A percentile compares a stretch with the other conserved stretches of the same genome.
phyloP scores from a whole-genome alignment of 2,113 vertebrate species.

The Semnopithecus entellus region DNA sequence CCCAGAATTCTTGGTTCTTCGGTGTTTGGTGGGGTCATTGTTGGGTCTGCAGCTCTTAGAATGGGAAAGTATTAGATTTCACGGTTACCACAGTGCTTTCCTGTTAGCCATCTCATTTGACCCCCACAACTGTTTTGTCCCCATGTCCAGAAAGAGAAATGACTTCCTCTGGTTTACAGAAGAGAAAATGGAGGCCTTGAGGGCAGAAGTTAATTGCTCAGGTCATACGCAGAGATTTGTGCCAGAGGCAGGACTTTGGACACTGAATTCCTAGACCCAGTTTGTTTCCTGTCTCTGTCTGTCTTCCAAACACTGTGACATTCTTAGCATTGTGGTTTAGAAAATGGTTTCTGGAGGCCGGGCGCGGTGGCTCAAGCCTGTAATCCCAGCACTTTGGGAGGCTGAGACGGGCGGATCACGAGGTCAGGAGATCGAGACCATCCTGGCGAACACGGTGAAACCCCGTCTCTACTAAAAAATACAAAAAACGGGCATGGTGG shows the following conservation, averaged over 20 bases:
- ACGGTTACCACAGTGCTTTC: not conserved
- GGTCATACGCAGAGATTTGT: not conserved
- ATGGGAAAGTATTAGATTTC: not conserved
- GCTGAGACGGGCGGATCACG: rapidly evolving
- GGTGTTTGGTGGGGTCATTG: not conserved
- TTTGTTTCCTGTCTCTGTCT: not conserved
- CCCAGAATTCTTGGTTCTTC: not conserved
- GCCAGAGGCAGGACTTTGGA: not conserved
- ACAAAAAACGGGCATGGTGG: too few species aligned
- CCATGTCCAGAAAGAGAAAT: not conserved
- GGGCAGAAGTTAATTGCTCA: not conserved
- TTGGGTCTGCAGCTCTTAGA: not conserved
- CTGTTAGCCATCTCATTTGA: not conserved
- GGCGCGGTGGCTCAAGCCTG: too few species aligned
- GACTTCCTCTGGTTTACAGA: not conserved
- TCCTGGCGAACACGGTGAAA: too few species aligned
- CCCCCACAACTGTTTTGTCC: not conserved
- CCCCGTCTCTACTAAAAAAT: too few species aligned
- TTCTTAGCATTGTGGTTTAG: not conserved
- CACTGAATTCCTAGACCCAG: not conserved
- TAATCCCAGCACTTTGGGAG: too few species aligned
- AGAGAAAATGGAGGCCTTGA: not conserved
- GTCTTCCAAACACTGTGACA: not conserved
- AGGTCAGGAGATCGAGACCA: too few species aligned
- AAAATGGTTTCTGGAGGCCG: not conserved